Evolutionary conservation across 2,888 invertebrate genomes (phyloP).

Genomic region (Cosmopolites sordidus): DNA sequence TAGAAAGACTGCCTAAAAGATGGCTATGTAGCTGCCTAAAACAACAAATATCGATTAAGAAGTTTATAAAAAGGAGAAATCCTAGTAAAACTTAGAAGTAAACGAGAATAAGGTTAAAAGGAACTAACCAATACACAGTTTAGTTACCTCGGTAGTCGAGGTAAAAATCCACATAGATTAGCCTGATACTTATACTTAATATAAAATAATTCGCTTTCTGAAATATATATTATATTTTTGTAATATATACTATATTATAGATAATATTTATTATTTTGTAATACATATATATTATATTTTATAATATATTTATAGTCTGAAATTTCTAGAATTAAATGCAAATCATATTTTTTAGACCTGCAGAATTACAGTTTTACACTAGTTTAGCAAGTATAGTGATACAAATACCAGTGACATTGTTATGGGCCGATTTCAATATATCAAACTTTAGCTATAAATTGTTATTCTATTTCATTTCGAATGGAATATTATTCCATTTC

Average conservation of each 20-base stretch:
- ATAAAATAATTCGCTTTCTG: no score
- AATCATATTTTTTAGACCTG: constrained; percentile 54
- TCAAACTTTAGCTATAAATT: constrained; percentile 51
- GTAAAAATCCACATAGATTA: no score
- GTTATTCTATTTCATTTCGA: constrained; percentile 59
- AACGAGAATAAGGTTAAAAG: no score
- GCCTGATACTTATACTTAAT: no score
- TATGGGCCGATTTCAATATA: constrained; percentile 60
- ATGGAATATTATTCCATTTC: constrained; percentile 74
- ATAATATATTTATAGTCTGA: background rate
- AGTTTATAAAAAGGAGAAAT: no score
- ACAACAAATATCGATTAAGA: no score
- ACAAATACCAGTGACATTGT: constrained; percentile 65
- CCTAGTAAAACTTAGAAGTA: no score
- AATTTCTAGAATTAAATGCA: background rate
- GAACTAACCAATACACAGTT: no score
- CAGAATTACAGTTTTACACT: constrained; percentile 75
- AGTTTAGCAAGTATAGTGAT: constrained; percentile 68
- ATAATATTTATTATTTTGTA: background rate
- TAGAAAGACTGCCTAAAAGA: no score
- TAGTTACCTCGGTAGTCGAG: no score
- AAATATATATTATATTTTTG: background rate
- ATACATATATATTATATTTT: background rate
- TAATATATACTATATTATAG: background rate
- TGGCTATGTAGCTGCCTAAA: no score